phyloP scores from a whole-genome alignment of 2,888 invertebrate species.

The Gastrophysa polygoni region DNA sequence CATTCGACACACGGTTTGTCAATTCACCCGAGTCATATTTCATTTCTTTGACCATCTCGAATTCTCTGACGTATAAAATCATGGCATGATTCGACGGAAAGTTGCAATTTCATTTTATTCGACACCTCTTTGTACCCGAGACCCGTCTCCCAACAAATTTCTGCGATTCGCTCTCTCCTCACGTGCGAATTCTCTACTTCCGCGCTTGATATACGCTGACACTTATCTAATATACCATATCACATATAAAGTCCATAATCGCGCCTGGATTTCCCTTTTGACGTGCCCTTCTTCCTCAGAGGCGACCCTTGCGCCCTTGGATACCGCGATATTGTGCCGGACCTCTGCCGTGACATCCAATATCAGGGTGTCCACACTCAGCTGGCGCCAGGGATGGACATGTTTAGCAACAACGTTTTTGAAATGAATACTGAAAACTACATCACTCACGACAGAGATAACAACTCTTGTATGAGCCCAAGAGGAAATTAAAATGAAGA shows the following conservation, averaged over 20 bases:
- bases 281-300: constrained; percentile 32
- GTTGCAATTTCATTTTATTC: constrained; percentile 6
- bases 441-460: too few species aligned
- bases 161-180: constrained; percentile 27
- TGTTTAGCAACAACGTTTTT: too few species aligned
- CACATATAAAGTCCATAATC: constrained; percentile 50
- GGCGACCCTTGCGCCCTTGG: constrained; percentile 5
- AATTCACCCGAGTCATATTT: too few species aligned
- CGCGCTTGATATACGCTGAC: constrained; percentile 49
- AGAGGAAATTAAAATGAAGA: too few species aligned
- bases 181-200: constrained; percentile 45
- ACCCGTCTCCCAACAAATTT: constrained; percentile 6
- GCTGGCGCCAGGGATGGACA: too few species aligned
- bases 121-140: constrained; percentile 5
- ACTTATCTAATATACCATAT: constrained; percentile 52
- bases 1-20: too few species aligned
- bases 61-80: background rate
- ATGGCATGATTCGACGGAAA: background rate
- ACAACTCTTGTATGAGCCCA: too few species aligned
- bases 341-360: background rate
- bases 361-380: too few species aligned
- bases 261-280: constrained; percentile 44
- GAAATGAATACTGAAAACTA: too few species aligned
- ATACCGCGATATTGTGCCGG: constrained; percentile 9
- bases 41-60: too few species aligned